Percentiles rank a stretch among this genome's conserved stretches.
Evolutionary conservation across 2,113 vertebrate genomes (phyloP).

Genomic region (Trinectes maculatus): DNA sequence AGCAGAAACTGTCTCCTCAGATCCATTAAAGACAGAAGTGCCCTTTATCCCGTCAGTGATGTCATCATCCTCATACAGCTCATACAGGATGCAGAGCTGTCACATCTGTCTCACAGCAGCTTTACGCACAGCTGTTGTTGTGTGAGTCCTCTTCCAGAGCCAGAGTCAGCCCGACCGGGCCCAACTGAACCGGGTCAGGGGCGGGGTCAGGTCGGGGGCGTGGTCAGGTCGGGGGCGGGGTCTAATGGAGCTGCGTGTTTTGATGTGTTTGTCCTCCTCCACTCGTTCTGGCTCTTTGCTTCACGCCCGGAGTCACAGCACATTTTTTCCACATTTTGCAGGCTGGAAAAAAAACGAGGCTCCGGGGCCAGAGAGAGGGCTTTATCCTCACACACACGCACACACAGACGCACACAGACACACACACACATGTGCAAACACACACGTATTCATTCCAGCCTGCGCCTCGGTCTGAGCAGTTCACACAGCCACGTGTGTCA

Average conservation of each 20-base stretch:
- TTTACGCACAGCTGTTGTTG: conserved; percentile 61
- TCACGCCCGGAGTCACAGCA: conserved; percentile 58
- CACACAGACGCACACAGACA: conserved; percentile 6
- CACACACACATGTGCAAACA: background rate
- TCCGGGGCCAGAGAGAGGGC: conserved; percentile 44
- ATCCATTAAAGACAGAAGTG: conserved; percentile 8
- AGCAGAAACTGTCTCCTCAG: conserved; percentile 2
- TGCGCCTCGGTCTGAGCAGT: conserved; percentile 35
- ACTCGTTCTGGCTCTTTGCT: conserved; percentile 65
- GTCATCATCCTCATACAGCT: conserved; percentile 1
- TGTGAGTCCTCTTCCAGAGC: conserved; percentile 25
- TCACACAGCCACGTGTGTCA: background rate
- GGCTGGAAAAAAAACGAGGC: conserved; percentile 56
- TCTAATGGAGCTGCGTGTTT: conserved; percentile 63
- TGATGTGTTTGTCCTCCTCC: conserved; percentile 64
- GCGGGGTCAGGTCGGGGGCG: no score
- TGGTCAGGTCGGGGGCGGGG: no score
- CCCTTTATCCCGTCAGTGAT: conserved; percentile 16
- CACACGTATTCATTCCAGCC: conserved; percentile 24
- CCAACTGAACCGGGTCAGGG: conserved; percentile 47
- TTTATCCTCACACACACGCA: conserved; percentile 13
- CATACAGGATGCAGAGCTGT: no score
- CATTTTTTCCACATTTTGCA: conserved; percentile 77
- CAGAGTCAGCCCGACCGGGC: conserved; percentile 40
- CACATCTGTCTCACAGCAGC: no score